A percentile compares a stretch with the other conserved stretches of the same genome.
These are phyloP conservation scores for Sinodicranocentrus sp. DNA, from an alignment of 2,888 invertebrate species.

Conservation along the genomic window DNA sequence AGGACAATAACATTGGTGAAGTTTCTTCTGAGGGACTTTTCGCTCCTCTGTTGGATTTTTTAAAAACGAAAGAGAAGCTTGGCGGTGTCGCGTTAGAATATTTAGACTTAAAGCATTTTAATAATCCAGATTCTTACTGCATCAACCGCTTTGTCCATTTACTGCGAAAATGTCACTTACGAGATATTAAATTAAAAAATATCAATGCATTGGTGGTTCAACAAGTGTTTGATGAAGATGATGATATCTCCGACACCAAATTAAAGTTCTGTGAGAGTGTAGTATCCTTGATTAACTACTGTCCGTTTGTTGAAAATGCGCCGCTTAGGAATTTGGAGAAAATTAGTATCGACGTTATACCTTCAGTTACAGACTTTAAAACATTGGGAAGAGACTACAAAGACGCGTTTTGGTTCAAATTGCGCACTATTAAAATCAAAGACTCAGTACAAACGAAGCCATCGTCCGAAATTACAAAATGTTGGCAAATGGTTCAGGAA, in stretches of 20 bases:
- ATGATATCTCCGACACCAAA: not conserved
- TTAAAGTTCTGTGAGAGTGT: conserved; percentile 47
- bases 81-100: conserved; percentile 25
- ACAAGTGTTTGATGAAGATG: conserved; percentile 36
- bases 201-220: conserved; percentile 35
- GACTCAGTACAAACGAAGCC: not conserved
- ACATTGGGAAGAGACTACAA: conserved; percentile 39
- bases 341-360: conserved; percentile 33
- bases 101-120: conserved; percentile 44
- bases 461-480: not conserved
- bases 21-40: conserved; percentile 22
- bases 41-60: conserved; percentile 40
- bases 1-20: not conserved
- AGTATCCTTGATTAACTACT: conserved; percentile 27
- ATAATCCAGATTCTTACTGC: conserved; percentile 31
- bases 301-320: conserved; percentile 39
- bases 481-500: conserved; percentile 48
- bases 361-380: conserved; percentile 4
- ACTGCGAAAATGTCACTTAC: conserved; percentile 19
- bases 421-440: conserved; percentile 29
- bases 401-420: conserved; percentile 46
- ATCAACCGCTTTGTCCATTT: conserved; percentile 30
- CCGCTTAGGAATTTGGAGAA: conserved; percentile 51
- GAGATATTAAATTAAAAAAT: conserved; percentile 48
- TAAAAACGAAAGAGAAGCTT: not conserved